phyloP scores from a whole-genome alignment of 2,113 vertebrate species.

The Mungos mungo region DNA sequence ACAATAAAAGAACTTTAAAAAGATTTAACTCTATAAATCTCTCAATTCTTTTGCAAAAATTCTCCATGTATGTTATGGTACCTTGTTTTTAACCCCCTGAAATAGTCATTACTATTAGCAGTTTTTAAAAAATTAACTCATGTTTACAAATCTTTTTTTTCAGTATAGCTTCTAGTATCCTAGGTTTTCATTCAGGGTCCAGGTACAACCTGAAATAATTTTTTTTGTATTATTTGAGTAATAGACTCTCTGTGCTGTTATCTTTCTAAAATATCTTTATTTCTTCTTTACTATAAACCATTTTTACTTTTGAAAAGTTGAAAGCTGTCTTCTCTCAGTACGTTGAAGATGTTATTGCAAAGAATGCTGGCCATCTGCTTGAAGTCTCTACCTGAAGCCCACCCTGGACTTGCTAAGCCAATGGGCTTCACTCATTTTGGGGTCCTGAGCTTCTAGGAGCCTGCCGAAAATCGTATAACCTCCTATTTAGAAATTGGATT shows the following conservation, averaged over 20 bases:
- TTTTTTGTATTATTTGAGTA: background rate
- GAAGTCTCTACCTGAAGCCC: background rate
- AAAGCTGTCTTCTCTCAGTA: background rate
- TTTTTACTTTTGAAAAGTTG: background rate
- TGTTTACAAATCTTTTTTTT: background rate
- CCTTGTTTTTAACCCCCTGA: background rate
- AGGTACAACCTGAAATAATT: background rate
- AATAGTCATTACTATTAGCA: background rate
- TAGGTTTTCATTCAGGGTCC: background rate
- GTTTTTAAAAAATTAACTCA: background rate
- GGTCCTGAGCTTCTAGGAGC: background rate
- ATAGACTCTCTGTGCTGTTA: background rate
- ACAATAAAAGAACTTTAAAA: background rate
- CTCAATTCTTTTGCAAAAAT: background rate
- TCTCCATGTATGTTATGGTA: background rate
- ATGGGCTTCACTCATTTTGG: background rate
- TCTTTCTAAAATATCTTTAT: background rate
- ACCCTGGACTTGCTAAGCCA: background rate
- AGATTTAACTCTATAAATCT: background rate
- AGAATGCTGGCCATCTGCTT: background rate
- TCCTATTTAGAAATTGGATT: background rate
- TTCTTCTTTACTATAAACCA: background rate
- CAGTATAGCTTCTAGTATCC: background rate
- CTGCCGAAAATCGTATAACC: background rate
- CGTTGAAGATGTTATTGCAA: background rate